Conservation (phyloP, 2,113 vertebrate species). For the Leptodactylus fuscus region DNA sequence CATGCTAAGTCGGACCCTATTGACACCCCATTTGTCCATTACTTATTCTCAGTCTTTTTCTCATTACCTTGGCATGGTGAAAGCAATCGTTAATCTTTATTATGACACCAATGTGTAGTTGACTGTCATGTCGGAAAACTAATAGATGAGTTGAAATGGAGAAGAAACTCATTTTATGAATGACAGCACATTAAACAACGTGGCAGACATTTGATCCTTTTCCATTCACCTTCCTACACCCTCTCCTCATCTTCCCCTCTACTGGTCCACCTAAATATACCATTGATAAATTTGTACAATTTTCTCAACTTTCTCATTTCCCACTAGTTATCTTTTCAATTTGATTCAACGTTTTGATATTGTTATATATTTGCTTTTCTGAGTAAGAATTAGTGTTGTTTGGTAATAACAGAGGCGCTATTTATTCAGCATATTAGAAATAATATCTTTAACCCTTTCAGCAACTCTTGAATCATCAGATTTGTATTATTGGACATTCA, state of each 20-base stretch:
- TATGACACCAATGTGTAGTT: constrained; percentile 53
- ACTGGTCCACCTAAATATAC: constrained; percentile 6
- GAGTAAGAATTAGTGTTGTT: not conserved
- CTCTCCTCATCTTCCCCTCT: constrained; percentile 9
- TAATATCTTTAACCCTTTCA: not conserved
- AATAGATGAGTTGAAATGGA: constrained; percentile 54
- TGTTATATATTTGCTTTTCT: constrained; percentile 45
- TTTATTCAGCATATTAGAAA: too few species aligned
- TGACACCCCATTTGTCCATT: constrained; percentile 30
- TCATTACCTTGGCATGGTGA: constrained; percentile 40
- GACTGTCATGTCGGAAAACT: constrained; percentile 51
- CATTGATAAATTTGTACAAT: constrained; percentile 42
- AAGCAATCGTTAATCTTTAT: constrained; percentile 59
- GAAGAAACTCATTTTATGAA: constrained; percentile 60
- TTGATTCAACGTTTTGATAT: constrained; percentile 35
- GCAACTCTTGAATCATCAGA: too few species aligned
- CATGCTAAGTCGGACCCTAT: not conserved
- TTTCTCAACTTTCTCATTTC: constrained; percentile 26
- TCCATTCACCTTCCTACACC: not conserved
- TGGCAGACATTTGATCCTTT: constrained; percentile 37
- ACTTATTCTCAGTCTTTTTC: constrained; percentile 11
- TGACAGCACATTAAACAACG: constrained; percentile 57
- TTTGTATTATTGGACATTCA: too few species aligned
- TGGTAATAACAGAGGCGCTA: too few species aligned
- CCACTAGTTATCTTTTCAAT: not conserved